Evolutionary conservation across 2,888 invertebrate species (phyloP), one percentile per base, ranked within the genome.

Genomic region (Caenorhabditis doughertyi): DNA sequence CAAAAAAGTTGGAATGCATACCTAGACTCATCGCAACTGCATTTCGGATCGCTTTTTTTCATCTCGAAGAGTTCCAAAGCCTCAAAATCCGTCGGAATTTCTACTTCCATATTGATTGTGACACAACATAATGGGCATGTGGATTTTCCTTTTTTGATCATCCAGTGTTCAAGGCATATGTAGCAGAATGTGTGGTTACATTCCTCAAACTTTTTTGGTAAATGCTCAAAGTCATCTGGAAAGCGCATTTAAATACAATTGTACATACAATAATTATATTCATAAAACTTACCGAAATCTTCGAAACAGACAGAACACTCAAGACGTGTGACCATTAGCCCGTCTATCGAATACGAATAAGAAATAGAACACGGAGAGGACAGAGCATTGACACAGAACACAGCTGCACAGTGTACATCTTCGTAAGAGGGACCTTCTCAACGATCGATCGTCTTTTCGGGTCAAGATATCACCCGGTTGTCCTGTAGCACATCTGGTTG

Each of bases 101-200:
- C 67, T 3, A 44, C 23, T 1, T 18, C 21, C 39, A 25, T 16
- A 49, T 73, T 35, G 23, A 73, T 55, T 35, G 64, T 23, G 1
- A 23, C 0, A 2, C 74, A 25, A 13, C 74, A 74, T 58, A 74
- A 67, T 64, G 74, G 74, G 67, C 74, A 74, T 18, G 65, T 13
- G 16, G 39, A 35, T 21, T 74, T 55, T 1, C 23, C 23, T n/a
- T 58, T 65, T 5, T 35, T 35, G n/a, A n/a, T n/a, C 8, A 74
- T 35, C 74, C 74, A 74, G 16, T 49, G 18, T 3, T 35, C 23
- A 3, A 74, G 56, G 21, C 74, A 74, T 4, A 35, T 8, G 21
- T 65, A 58, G 35, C 74, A 74, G 47, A 67, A 74, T 9, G 65
- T 74, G 74, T 74, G 74, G 0, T 35, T 42, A 39, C 74, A 74